Percentiles rank a stretch among this genome's conserved stretches.
These are phyloP conservation scores for Lepidurus packardi DNA, from an alignment of 1,140 invertebrate species.

Conservation along the genomic window DNA sequence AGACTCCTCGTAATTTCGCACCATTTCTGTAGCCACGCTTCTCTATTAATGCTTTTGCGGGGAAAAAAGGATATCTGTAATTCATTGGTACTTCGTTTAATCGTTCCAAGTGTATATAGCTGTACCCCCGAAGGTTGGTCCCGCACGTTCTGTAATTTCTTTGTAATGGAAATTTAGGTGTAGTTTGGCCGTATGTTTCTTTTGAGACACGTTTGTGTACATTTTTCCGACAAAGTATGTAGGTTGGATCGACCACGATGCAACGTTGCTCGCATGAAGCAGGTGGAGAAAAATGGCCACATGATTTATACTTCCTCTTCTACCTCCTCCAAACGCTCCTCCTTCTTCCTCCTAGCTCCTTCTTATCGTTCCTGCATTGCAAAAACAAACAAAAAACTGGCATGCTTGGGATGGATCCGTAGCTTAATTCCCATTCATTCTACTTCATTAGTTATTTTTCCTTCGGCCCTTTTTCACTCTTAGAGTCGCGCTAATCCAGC, in stretches of 20 bases:
- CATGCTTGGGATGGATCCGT: conserved; percentile 11
- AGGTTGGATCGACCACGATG: neutral
- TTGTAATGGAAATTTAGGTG: neutral
- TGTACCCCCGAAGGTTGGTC: no score
- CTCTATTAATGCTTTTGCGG: neutral
- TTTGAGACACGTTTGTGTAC: neutral
- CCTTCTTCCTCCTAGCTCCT: conserved; percentile 15
- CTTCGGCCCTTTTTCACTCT: conserved; percentile 35
- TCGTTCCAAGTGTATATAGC: no score
- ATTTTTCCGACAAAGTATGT: neutral
- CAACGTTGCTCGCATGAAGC: neutral
- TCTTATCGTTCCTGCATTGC: conserved; percentile 4
- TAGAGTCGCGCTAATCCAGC: neutral
- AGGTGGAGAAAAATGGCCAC: conserved; percentile 2
- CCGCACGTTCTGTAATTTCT: neutral
- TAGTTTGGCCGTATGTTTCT: neutral
- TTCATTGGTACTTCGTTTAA: neutral
- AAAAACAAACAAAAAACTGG: neutral
- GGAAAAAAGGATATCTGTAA: neutral
- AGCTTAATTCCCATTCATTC: neutral
- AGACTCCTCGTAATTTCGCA: neutral
- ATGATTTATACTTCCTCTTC: neutral
- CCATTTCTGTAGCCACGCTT: neutral
- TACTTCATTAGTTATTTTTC: conserved; percentile 33
- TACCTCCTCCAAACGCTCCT: neutral